Evolutionary conservation across 2,113 vertebrate genomes (phyloP).

Genomic region (Odontesthes bonariensis): DNA sequence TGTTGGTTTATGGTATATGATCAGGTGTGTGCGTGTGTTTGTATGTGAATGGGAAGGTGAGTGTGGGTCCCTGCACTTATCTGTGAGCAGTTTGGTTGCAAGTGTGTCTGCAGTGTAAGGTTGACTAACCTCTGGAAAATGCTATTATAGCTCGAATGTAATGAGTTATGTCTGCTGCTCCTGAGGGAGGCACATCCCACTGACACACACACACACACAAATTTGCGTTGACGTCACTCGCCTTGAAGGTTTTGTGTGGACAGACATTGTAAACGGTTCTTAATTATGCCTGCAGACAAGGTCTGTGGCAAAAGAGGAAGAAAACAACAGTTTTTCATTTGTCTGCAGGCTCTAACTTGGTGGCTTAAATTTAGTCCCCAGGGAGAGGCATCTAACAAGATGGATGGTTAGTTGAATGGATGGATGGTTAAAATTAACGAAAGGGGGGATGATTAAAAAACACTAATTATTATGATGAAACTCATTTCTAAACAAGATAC

Average conservation of each 20-base stretch:
- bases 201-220: slow-evolving; percentile 33
- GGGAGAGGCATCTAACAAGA: slow-evolving; percentile 19
- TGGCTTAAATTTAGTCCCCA: slow-evolving; percentile 23
- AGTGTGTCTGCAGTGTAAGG: slow-evolving; percentile 16
- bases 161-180: slow-evolving; percentile 74
- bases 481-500: slow-evolving; percentile 22
- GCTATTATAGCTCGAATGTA: slow-evolving; percentile 67
- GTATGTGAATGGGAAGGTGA: neutral
- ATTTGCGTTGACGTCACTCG: slow-evolving; percentile 38
- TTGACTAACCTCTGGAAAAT: slow-evolving; percentile 65
- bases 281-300: slow-evolving; percentile 58
- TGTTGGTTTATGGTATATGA: neutral
- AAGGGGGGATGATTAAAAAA: neutral
- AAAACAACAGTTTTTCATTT: slow-evolving; percentile 45
- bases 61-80: neutral
- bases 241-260: slow-evolving; percentile 46
- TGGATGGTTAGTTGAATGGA: slow-evolving; percentile 19
- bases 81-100: neutral
- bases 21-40: slow-evolving; percentile 8
- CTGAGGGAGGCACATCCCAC: slow-evolving; percentile 59
- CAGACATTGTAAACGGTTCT: slow-evolving; percentile 50
- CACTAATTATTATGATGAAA: slow-evolving; percentile 19
- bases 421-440: slow-evolving; percentile 32
- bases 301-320: slow-evolving; percentile 17
- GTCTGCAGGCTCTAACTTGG: slow-evolving; percentile 32